Evolutionary conservation across 2,888 invertebrate genomes (phyloP).

Genomic region (Tinea semifulvella): DNA sequence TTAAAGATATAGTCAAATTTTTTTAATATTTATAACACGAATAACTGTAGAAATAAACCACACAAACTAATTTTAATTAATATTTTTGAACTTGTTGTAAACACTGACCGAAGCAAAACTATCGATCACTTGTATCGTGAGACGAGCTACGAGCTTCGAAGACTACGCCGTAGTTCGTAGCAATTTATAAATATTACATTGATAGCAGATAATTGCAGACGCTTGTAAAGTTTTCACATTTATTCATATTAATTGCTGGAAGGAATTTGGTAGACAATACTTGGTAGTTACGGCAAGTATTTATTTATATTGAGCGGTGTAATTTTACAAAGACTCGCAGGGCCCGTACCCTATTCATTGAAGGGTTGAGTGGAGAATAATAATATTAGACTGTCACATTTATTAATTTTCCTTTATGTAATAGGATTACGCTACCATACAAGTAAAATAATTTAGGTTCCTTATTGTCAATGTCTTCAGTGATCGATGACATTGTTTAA

Average conservation of each 20-base stretch:
- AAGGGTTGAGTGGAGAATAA: slow-evolving; percentile 12
- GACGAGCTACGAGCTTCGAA: not conserved
- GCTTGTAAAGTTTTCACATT: slow-evolving; percentile 36
- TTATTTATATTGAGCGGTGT: slow-evolving; percentile 12
- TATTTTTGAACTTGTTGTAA: no score
- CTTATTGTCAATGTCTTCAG: not conserved
- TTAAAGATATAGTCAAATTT: no score
- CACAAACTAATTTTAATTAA: no score
- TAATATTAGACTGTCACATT: slow-evolving; percentile 11
- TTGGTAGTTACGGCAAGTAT: slow-evolving; percentile 13
- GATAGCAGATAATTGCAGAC: slow-evolving; percentile 1
- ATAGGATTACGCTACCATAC: slow-evolving; percentile 13
- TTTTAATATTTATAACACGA: no score
- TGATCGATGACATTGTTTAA: not conserved
- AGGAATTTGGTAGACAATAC: slow-evolving; percentile 40
- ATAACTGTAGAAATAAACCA: no score
- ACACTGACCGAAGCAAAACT: not conserved
- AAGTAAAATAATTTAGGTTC: slow-evolving; percentile 7
- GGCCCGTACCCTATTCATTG: slow-evolving; percentile 5
- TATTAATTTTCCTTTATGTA: slow-evolving; percentile 10
- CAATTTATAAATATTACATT: slow-evolving; percentile 2
- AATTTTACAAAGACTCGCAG: slow-evolving; percentile 11
- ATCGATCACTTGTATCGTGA: slow-evolving; percentile 7
- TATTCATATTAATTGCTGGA: slow-evolving; percentile 46
- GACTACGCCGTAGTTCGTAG: slow-evolving; percentile 6